Evolutionary conservation across 2,113 vertebrate genomes (phyloP).

Genomic region (Cryptotis parvus): DNA sequence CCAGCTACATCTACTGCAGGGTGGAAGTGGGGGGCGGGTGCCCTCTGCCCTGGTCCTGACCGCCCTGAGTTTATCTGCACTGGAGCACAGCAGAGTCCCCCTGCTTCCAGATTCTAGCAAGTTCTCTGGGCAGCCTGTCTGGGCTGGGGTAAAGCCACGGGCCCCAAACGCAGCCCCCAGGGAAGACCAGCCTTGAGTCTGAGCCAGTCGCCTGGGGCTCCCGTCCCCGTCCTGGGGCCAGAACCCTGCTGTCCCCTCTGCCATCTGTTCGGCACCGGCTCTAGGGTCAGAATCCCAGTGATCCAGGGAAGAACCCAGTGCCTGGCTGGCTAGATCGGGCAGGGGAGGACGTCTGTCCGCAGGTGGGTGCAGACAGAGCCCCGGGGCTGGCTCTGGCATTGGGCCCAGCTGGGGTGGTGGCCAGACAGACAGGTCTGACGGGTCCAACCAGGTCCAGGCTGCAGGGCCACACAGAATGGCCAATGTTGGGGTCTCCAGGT

Average conservation of each 20-base stretch:
- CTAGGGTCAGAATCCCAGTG: not conserved
- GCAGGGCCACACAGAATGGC: not conserved
- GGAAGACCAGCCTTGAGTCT: too few relatives aligned
- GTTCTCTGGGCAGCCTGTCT: not conserved
- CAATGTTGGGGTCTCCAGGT: not conserved
- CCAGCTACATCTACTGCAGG: not conserved
- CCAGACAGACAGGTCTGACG: constrained; percentile 49
- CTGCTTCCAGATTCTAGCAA: constrained; percentile 22
- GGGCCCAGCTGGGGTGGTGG: not conserved
- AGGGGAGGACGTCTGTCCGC: not conserved
- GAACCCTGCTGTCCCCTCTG: not conserved
- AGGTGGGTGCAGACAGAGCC: constrained; percentile 11
- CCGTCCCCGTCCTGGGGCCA: too few relatives aligned
- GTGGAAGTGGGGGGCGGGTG: too few relatives aligned
- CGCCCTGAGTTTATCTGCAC: too few relatives aligned
- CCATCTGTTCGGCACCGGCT: not conserved
- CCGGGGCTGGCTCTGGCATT: not conserved
- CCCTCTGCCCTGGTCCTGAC: not conserved
- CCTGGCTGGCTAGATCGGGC: not conserved
- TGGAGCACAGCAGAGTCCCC: not conserved
- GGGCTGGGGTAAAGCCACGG: not conserved
- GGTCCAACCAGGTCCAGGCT: not conserved
- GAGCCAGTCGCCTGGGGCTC: constrained; percentile 41
- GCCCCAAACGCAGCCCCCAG: constrained; percentile 18
- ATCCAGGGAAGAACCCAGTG: not conserved